Evolutionary conservation across 2,888 invertebrate genomes (phyloP).

Genomic region (Cantharis lateralis): DNA sequence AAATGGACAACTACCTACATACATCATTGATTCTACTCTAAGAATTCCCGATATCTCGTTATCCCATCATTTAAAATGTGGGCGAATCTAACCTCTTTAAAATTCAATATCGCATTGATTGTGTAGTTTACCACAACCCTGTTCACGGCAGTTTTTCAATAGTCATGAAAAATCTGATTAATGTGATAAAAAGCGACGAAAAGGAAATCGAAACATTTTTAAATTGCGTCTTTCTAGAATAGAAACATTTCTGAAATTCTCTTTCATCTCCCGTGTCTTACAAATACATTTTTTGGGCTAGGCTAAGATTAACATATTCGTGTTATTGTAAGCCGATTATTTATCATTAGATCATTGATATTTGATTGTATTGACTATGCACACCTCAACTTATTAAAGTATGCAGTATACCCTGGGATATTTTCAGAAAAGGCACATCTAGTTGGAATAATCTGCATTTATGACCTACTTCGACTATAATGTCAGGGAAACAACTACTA

Average conservation of each 20-base stretch:
- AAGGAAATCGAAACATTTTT: background rate
- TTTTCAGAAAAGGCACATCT: background rate
- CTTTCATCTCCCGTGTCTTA: background rate
- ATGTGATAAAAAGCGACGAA: background rate
- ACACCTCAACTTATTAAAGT: background rate
- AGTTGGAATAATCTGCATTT: background rate
- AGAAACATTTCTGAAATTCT: background rate
- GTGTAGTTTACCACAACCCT: background rate
- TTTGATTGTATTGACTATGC: background rate
- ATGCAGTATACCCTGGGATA: background rate
- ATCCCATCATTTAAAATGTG: background rate
- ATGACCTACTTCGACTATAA: background rate
- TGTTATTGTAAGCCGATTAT: background rate
- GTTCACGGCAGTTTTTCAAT: background rate
- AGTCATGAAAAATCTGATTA: background rate
- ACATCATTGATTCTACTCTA: background rate
- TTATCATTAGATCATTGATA: background rate
- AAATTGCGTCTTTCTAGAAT: background rate
- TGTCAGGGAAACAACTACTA: background rate
- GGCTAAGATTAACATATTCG: background rate
- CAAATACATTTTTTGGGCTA: background rate
- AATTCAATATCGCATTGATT: background rate
- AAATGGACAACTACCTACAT: background rate
- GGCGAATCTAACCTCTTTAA: background rate
- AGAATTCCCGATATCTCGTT: background rate